phyloP scores from a whole-genome alignment of 2,797 vertebrate species.

The Telmatherina bonti region DNA sequence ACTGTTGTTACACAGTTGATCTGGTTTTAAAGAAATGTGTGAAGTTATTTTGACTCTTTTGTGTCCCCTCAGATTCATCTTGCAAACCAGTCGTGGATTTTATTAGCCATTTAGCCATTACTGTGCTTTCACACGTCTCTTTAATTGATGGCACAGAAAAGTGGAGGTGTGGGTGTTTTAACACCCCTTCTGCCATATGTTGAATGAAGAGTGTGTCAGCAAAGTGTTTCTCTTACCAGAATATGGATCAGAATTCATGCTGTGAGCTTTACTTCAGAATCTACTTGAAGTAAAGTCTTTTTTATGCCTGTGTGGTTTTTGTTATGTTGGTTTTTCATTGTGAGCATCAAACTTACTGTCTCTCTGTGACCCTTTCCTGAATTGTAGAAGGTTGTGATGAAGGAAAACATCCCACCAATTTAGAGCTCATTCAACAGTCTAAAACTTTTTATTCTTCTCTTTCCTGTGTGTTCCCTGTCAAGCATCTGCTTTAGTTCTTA shows the following conservation, averaged over 20 bases:
- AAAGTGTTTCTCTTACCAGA: constrained; percentile 44
- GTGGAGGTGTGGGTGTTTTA: constrained; percentile 10
- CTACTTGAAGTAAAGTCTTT: not conserved
- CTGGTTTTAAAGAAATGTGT: not conserved
- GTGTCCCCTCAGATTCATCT: not conserved
- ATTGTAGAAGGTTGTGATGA: constrained; percentile 45
- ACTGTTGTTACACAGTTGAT: not conserved
- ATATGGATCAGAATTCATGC: constrained; percentile 58
- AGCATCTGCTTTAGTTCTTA: constrained; percentile 1
- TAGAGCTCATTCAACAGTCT: constrained; percentile 27
- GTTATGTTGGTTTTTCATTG: constrained; percentile 23
- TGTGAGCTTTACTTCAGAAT: not conserved
- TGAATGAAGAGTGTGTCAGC: constrained; percentile 14
- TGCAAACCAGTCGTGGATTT: not conserved
- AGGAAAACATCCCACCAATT: constrained; percentile 43
- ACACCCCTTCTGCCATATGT: constrained; percentile 15
- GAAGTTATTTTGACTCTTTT: too few relatives aligned
- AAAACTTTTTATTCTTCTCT: constrained; percentile 21
- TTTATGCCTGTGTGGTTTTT: not conserved
- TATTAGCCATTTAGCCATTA: not conserved
- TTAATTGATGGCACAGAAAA: constrained; percentile 24
- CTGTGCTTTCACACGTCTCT: not conserved
- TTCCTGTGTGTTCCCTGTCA: constrained; percentile 31
- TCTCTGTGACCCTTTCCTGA: constrained; percentile 31
- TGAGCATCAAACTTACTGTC: constrained; percentile 27